Base-by-base conservation (phyloP, 2,888 invertebrate species). In the Lasioglossum malachurum region DNA sequence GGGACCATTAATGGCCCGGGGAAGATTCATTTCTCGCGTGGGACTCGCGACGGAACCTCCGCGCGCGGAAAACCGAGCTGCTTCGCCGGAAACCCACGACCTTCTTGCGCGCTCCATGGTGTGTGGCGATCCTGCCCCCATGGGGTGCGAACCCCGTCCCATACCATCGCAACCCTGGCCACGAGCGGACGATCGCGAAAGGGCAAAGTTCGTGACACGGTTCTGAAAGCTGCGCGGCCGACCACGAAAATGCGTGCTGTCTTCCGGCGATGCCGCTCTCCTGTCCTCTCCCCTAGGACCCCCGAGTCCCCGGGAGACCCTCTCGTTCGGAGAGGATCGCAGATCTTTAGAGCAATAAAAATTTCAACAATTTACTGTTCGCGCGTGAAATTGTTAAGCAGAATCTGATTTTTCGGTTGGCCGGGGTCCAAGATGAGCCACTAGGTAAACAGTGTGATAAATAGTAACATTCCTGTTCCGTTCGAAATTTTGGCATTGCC, bases 191-290 rank as follows among this genome's bases (percentile, higher is more conserved):
- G 49, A 69, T 82, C 76, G 67, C 19, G 81, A 92, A 93, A 93
- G 89, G 92, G 67, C 89, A 92, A 82, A 93, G 93, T 93, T 93
- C 92, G 80, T 82, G 93, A 86, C 90, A 90, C 88, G 87, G 80
- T 90, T 89, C 84, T 49, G 46, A 49, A 46, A 83, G 75, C 38
- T 75, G 60, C 53, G 76, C 71, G 49, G 60, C 78, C 78, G 38
- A 35, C 60, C 38, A 49, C 49, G 72, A 75, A 83, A 64, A 75
- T 64, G 80, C 46, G 49, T 82, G 83, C 74, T 79, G 67, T 83
- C 64, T 74, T 75, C 71, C n/a, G 41, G 4, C 75, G 46, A 2
- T 49, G 31, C 31, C 2, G 3, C 19, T 60, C 35, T 35, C 7
- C 35, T 67, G 8, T 31, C 31, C 60, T 12, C 7, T 16, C 31